Evolutionary conservation across 2,113 vertebrate genomes (phyloP).

Genomic region (Neolamprologus sp.): DNA sequence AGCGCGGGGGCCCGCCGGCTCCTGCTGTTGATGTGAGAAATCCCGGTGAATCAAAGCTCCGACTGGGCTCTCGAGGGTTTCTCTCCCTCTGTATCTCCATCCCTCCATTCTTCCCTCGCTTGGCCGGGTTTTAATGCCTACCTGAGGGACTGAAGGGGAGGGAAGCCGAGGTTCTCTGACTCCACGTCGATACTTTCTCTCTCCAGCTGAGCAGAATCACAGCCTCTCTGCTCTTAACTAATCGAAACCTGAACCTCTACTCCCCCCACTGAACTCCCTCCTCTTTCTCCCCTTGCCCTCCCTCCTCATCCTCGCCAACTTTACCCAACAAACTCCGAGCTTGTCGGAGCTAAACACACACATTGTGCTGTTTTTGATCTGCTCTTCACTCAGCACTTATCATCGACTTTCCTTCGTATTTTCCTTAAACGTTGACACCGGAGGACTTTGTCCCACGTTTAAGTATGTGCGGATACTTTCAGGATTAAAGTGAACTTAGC

Average conservation of each 20-base stretch:
- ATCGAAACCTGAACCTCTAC: constrained; percentile 26
- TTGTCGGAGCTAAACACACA: constrained; percentile 40
- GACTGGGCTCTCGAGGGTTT: constrained; percentile 8
- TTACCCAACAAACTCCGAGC: constrained; percentile 13
- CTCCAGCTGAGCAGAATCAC: constrained; percentile 53
- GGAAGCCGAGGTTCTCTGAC: constrained; percentile 45
- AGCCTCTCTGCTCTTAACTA: constrained; percentile 56
- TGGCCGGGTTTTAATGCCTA: constrained; percentile 50
- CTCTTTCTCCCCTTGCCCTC: background rate
- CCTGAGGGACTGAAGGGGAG: constrained; percentile 50
- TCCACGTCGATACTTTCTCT: constrained; percentile 56
- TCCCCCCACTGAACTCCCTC: background rate
- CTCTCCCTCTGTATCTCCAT: background rate
- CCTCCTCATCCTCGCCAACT: background rate
- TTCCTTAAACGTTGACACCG: constrained; percentile 18
- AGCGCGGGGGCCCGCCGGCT: background rate
- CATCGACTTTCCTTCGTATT: constrained; percentile 42
- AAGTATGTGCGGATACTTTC: constrained; percentile 28
- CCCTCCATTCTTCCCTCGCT: constrained; percentile 17
- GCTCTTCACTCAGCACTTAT: constrained; percentile 21
- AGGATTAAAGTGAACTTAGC: constrained; percentile 44
- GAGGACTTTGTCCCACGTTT: constrained; percentile 42
- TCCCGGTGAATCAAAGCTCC: constrained; percentile 42
- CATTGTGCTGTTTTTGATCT: constrained; percentile 45
- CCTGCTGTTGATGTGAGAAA: constrained; percentile 47